Percentiles rank a stretch among this genome's conserved stretches.
Evolutionary conservation across 2,888 invertebrate genomes (phyloP).

Genomic region (Eulithis testata): DNA sequence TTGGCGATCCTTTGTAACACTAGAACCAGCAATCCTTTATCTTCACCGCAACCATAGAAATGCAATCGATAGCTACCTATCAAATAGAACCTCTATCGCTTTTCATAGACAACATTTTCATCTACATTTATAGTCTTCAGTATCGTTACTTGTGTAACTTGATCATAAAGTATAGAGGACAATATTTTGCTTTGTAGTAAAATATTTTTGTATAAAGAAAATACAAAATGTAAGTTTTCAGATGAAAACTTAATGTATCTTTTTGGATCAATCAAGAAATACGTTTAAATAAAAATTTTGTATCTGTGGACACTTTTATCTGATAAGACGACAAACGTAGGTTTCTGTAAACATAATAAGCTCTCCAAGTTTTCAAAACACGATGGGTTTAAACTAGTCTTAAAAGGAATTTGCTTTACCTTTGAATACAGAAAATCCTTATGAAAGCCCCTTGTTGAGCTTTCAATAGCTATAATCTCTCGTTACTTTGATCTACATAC

Average conservation of each 20-base stretch:
- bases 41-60: conserved; percentile 10
- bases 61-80: conserved; percentile 15
- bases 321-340: too few relatives aligned
- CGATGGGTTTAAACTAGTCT: neutral
- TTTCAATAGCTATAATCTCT: conserved; percentile 12
- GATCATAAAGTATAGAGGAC: conserved; percentile 22
- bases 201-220: conserved; percentile 4
- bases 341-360: conserved; percentile 3
- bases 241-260: too few relatives aligned
- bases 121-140: conserved; percentile 11
- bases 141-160: conserved; percentile 20
- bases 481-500: conserved; percentile 13
- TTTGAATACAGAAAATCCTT: conserved; percentile 7
- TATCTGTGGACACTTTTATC: too few relatives aligned
- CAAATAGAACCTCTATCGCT: conserved; percentile 17
- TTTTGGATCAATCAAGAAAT: too few relatives aligned
- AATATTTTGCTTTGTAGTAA: conserved; percentile 21
- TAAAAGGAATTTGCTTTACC: conserved; percentile 10
- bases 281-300: too few relatives aligned
- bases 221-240: conserved; percentile 6
- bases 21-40: neutral
- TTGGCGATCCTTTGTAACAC: too few relatives aligned
- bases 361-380: conserved; percentile 12
- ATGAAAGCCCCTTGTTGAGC: conserved; percentile 7
- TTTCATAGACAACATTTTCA: conserved; percentile 16